Conservation (phyloP, 2,113 vertebrate genomes). For the Monopterus albus region DNA sequence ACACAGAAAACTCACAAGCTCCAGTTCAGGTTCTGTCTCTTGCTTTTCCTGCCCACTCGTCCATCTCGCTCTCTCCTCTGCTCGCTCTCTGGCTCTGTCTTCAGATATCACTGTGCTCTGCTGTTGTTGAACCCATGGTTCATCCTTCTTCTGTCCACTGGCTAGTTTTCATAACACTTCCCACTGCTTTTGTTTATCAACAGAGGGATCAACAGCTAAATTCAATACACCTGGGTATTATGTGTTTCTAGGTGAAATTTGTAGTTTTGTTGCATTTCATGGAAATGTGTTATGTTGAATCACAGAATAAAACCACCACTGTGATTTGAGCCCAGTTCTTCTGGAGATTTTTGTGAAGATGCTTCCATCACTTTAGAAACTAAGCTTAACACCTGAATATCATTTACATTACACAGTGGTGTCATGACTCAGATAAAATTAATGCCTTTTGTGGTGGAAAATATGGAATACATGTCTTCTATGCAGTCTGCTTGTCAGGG, state of each 20-base stretch:
- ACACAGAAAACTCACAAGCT: conserved; percentile 42
- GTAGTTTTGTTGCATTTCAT: neutral
- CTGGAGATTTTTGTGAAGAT: neutral
- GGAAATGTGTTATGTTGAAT: neutral
- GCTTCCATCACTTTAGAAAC: conserved; percentile 11
- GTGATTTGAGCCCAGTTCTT: neutral
- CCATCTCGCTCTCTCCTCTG: neutral
- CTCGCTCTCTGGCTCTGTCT: neutral
- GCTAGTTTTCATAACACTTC: conserved; percentile 39
- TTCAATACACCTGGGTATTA: neutral
- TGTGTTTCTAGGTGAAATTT: neutral
- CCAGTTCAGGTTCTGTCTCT: conserved; percentile 28
- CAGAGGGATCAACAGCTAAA: no score
- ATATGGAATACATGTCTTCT: conserved; percentile 48
- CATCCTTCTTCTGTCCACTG: conserved; percentile 35
- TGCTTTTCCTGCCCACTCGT: neutral
- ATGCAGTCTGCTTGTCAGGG: conserved; percentile 41
- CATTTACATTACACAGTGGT: conserved; percentile 9
- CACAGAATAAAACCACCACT: neutral
- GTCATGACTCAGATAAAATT: conserved; percentile 35
- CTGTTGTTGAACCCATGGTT: conserved; percentile 37
- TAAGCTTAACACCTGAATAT: conserved; percentile 22
- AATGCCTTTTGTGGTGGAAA: conserved; percentile 39
- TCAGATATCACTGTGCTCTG: neutral
- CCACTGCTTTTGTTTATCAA: conserved; percentile 36